These are phyloP conservation scores for Porphyrio hochstetteri DNA, from an alignment of 2,113 vertebrate genomes.

Conservation along the genomic window DNA sequence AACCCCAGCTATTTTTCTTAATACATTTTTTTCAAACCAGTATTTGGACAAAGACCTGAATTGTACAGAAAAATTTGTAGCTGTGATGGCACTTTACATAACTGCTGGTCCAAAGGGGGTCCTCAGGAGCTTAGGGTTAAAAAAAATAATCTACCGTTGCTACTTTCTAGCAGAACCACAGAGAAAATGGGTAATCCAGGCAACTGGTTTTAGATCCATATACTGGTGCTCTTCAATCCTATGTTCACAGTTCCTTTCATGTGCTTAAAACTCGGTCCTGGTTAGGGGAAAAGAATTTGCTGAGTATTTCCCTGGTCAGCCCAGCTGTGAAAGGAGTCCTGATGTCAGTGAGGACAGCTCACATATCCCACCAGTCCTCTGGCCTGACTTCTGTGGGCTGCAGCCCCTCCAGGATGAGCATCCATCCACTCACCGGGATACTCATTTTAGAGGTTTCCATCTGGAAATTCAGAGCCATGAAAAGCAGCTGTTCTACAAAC, in stretches of 20 bases:
- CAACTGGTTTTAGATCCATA: not conserved
- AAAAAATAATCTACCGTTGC: accelerated
- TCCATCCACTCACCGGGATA: not conserved
- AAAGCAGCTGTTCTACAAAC: not conserved
- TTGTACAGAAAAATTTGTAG: not conserved
- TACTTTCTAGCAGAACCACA: not conserved
- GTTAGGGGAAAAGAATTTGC: not conserved
- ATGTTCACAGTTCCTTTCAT: not conserved
- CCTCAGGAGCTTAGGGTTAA: not conserved
- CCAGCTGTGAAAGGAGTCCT: not conserved
- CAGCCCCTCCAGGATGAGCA: not conserved
- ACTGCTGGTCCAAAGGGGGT: not conserved
- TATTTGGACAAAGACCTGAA: not conserved
- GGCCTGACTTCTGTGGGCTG: not conserved
- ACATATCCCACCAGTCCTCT: not conserved
- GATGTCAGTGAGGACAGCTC: not conserved
- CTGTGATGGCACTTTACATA: not conserved
- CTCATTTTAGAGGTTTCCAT: not conserved
- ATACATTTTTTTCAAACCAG: not conserved
- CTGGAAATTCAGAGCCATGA: not conserved
- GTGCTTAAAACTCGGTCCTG: not conserved
- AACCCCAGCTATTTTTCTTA: not conserved
- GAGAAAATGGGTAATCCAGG: not conserved
- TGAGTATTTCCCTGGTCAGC: not conserved
- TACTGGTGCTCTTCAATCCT: not conserved